phyloP scores from a whole-genome alignment of 2,797 vertebrate genomes.

The Silurus aristotelis region DNA sequence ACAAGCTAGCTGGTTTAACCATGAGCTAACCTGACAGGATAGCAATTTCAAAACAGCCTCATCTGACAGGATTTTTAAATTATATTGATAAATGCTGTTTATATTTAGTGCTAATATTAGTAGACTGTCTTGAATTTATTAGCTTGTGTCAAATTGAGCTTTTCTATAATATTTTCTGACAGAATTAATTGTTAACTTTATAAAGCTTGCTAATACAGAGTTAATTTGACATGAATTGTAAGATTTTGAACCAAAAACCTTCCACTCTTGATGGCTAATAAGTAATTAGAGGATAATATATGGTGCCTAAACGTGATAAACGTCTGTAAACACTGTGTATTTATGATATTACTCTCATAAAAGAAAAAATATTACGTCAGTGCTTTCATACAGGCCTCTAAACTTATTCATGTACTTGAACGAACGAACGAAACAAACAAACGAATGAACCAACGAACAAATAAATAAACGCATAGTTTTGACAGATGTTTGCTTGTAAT shows the following conservation, averaged over 20 bases:
- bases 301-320: neutral
- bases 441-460: too few species aligned
- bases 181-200: too few species aligned
- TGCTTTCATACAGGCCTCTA: neutral
- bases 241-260: too few species aligned
- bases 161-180: too few species aligned
- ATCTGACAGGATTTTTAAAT: neutral
- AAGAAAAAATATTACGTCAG: neutral
- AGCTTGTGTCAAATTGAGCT: too few species aligned
- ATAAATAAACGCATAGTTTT: conserved; percentile 68
- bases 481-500: conserved; percentile 62
- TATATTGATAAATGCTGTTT: neutral
- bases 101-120: neutral
- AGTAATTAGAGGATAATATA: neutral
- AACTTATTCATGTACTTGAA: neutral
- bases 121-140: too few species aligned
- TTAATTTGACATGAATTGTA: neutral
- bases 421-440: too few species aligned
- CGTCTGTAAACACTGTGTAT: neutral
- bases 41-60: neutral
- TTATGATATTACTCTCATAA: neutral
- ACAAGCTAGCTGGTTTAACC: neutral
- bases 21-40: neutral
- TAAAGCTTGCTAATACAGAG: too few species aligned
- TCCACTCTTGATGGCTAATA: neutral